These are phyloP conservation scores for Antedon mediterranea DNA, from an alignment of 53 echinoderm and acorn worm species.

Conservation along the genomic window DNA sequence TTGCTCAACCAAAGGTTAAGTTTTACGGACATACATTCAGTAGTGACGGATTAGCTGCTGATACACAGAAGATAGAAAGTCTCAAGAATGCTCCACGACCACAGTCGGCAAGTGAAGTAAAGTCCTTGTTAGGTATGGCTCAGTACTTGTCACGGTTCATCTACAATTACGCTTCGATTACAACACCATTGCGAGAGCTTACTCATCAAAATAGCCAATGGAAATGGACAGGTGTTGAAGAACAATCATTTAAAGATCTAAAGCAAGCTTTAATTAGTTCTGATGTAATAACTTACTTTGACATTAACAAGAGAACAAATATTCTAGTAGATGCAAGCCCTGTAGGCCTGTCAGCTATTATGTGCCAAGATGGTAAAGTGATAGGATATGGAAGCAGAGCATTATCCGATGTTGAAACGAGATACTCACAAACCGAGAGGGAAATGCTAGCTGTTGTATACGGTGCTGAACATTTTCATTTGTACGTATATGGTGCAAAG, in stretches of 20 bases:
- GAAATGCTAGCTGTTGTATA: constrained; percentile 43
- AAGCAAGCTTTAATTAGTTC: constrained; percentile 21
- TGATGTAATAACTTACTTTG: constrained; percentile 34
- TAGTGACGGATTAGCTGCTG: background rate
- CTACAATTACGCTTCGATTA: constrained; percentile 39
- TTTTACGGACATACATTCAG: constrained; percentile 3
- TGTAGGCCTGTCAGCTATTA: constrained; percentile 32
- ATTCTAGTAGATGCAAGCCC: constrained; percentile 51
- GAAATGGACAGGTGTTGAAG: constrained; percentile 25
- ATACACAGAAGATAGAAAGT: background rate
- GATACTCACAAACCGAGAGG: constrained; percentile 44
- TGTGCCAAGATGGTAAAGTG: constrained; percentile 31
- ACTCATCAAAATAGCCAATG: constrained; percentile 30
- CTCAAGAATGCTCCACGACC: background rate
- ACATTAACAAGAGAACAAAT: constrained; percentile 16
- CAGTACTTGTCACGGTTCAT: constrained; percentile 41
- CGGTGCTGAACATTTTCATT: constrained; percentile 3
- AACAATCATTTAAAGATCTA: constrained; percentile 14
- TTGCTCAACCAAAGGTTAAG: background rate
- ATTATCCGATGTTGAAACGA: constrained; percentile 35
- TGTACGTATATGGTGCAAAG: constrained; percentile 7
- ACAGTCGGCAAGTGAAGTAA: constrained; percentile 18
- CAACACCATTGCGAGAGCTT: constrained; percentile 20
- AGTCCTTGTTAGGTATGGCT: constrained; percentile 32
- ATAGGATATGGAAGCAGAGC: constrained; percentile 33